Evolutionary conservation across 2,888 invertebrate genomes (phyloP).

Genomic region (Drosophila peninsularis): DNA sequence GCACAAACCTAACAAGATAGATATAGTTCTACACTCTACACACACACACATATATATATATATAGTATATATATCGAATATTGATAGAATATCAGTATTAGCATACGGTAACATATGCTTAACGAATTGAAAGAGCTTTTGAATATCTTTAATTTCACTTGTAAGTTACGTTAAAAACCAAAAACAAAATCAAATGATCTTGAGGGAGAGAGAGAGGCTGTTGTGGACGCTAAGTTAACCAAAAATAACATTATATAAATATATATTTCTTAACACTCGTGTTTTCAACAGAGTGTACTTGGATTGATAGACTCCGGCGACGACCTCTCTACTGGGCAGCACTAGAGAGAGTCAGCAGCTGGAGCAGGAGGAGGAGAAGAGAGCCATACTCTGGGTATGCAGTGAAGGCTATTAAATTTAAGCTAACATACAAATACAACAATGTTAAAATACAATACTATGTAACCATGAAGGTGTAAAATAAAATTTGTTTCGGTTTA

Average conservation of each 20-base stretch:
- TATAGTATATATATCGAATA: background rate
- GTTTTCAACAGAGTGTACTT: background rate
- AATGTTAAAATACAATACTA: background rate
- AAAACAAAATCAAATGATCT: background rate
- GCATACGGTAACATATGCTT: background rate
- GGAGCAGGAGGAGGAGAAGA: background rate
- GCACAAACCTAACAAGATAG: background rate
- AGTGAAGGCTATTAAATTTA: background rate
- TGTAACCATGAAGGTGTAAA: background rate
- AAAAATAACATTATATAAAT: background rate
- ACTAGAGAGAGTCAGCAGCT: background rate
- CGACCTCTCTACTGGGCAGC: background rate
- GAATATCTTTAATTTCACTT: background rate
- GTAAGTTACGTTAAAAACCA: background rate
- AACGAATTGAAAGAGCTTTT: background rate
- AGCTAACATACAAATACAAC: background rate
- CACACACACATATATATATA: no score
- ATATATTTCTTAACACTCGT: background rate
- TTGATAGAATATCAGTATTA: conserved; percentile 3
- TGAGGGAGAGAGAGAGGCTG: background rate
- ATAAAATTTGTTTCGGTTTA: background rate
- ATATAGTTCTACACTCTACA: background rate
- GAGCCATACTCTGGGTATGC: background rate
- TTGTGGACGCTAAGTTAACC: background rate
- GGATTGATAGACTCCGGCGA: background rate